Evolutionary conservation across 2,113 vertebrate species (phyloP).

Genomic region (Gasterosteus nipponicus): DNA sequence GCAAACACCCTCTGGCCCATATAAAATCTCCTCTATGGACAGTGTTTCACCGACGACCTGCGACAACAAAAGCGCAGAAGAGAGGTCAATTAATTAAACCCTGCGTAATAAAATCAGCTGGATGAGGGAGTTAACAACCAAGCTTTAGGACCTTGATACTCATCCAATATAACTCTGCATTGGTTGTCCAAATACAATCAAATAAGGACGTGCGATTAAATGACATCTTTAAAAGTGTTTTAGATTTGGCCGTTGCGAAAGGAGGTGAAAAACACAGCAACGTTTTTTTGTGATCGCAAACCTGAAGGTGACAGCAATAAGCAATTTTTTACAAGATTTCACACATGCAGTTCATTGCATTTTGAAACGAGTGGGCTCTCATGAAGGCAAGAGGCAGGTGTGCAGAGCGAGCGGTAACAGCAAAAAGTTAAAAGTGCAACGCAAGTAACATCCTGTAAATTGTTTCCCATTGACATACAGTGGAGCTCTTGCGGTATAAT

Average conservation of each 20-base stretch:
- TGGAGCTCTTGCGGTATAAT: slow-evolving; percentile 29
- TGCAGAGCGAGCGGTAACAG: slow-evolving; percentile 15
- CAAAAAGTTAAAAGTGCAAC: slow-evolving; percentile 34
- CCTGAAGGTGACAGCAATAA: slow-evolving; percentile 77
- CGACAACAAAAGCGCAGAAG: slow-evolving; percentile 58
- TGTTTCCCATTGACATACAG: slow-evolving; percentile 46
- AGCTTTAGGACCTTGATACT: slow-evolving; percentile 66
- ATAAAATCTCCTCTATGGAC: slow-evolving; percentile 63
- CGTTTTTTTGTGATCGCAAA: slow-evolving; percentile 54
- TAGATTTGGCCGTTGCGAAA: slow-evolving; percentile 39
- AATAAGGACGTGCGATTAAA: slow-evolving; percentile 64
- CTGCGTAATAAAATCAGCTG: slow-evolving; percentile 64
- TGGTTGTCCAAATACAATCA: slow-evolving; percentile 74
- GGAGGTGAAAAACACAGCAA: slow-evolving; percentile 23
- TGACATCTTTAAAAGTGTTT: slow-evolving; percentile 61
- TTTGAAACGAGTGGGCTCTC: slow-evolving; percentile 55
- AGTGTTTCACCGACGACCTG: slow-evolving; percentile 54
- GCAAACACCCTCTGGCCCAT: slow-evolving; percentile 61
- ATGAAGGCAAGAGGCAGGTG: slow-evolving; percentile 61
- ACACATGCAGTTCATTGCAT: slow-evolving; percentile 64
- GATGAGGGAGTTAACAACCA: slow-evolving; percentile 66
- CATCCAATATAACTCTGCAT: slow-evolving; percentile 65
- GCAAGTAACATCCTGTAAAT: slow-evolving; percentile 55
- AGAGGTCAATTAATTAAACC: slow-evolving; percentile 73
- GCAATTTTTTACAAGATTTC: slow-evolving; percentile 70